Percentiles rank a stretch among this genome's conserved stretches.
phyloP scores from a whole-genome alignment of 2,113 vertebrate genomes.

The Mugil cephalus region DNA sequence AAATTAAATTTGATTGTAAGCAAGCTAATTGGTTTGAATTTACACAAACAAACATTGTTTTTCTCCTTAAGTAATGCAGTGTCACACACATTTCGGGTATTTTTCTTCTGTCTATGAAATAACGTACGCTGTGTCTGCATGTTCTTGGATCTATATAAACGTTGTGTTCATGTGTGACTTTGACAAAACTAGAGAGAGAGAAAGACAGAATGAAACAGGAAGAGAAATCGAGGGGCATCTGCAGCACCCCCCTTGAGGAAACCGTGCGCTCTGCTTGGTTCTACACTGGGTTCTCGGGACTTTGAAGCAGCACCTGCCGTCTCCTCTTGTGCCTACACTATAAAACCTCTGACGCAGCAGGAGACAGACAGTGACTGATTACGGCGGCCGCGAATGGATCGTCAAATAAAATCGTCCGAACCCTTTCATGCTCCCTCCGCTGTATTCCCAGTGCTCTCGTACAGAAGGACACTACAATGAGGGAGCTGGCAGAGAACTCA shows the following conservation, averaged over 20 bases:
- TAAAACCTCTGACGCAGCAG: conserved; percentile 14
- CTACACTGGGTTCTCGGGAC: conserved; percentile 24
- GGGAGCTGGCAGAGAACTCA: conserved; percentile 15
- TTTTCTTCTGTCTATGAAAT: no score
- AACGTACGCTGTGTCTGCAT: background rate
- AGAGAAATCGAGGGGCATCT: conserved; percentile 23
- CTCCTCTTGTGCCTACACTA: conserved; percentile 18
- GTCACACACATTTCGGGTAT: no score
- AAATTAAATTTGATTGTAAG: no score
- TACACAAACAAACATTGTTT: background rate
- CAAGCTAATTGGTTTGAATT: no score
- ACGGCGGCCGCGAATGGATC: conserved; percentile 12
- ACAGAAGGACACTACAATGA: background rate
- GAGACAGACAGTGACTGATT: background rate
- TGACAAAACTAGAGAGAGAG: background rate
- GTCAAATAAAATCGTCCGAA: conserved; percentile 16
- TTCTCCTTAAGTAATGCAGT: background rate
- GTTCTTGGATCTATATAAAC: background rate
- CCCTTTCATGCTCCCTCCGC: conserved; percentile 24
- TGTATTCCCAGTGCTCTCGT: background rate
- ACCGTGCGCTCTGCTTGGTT: background rate
- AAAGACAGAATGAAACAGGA: background rate
- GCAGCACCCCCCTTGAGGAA: background rate
- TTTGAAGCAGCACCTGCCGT: conserved; percentile 41
- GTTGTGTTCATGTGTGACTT: background rate